A percentile compares a stretch with the other conserved stretches of the same genome.
Conservation (phyloP, 2,888 invertebrate species). For the Heteropelma amictum region DNA sequence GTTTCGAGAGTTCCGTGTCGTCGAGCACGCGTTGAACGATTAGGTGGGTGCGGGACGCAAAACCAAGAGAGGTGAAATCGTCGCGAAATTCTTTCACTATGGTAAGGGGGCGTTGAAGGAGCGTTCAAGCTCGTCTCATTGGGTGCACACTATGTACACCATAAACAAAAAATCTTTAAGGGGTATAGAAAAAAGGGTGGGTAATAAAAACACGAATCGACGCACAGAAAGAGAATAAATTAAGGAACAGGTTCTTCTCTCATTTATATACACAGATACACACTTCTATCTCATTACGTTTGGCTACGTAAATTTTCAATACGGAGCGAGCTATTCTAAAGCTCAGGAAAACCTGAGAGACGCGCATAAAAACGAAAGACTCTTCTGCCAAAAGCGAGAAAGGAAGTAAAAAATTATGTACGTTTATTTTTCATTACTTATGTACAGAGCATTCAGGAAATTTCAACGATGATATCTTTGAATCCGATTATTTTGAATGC, state of each 20-base stretch:
- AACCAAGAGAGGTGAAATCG: conserved; percentile 29
- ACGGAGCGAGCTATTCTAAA: too few species aligned
- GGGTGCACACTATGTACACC: conserved; percentile 31
- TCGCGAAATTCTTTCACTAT: conserved; percentile 27
- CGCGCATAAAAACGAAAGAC: too few species aligned
- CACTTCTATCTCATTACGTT: conserved; percentile 70
- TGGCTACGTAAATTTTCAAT: too few species aligned
- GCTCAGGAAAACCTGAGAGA: too few species aligned
- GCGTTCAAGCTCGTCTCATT: conserved; percentile 33
- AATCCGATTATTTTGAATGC: conserved; percentile 16
- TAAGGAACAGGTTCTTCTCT: conserved; percentile 74
- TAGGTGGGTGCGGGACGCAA: neutral
- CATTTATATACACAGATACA: conserved; percentile 55
- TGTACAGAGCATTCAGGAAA: too few species aligned
- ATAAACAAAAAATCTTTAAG: conserved; percentile 15
- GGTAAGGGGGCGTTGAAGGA: conserved; percentile 8
- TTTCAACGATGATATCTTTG: neutral
- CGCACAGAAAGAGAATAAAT: conserved; percentile 70
- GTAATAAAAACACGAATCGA: conserved; percentile 40
- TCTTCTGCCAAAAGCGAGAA: too few species aligned
- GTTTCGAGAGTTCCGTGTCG: conserved; percentile 24
- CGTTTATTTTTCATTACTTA: too few species aligned
- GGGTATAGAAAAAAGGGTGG: conserved; percentile 32
- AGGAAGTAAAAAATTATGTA: too few species aligned
- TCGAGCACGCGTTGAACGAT: conserved; percentile 36